Evolutionary conservation across 2,797 vertebrate genomes (phyloP), one percentile per base, ranked within the genome.

Genomic region (Girardinus metallicus): DNA sequence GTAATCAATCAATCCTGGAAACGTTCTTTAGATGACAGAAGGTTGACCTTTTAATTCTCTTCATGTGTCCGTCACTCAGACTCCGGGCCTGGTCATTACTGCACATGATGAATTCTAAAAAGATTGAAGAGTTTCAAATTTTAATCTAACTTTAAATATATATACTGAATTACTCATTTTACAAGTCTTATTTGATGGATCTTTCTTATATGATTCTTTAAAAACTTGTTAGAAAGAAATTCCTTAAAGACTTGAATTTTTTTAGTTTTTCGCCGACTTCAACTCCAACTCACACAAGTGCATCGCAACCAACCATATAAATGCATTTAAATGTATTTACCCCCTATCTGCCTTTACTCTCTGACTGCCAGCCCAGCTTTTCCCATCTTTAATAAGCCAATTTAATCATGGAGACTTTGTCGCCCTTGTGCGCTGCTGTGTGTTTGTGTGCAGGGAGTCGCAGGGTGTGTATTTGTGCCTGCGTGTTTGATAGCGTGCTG

Each of bases 381-480:
- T 64, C 82, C 85, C 79, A 83, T 89, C 81, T 89, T 88, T 90
- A 92, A 94, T 92, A 93, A 92, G 86, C 90, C 91, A 90, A 93
- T 94, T 93, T 93, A 91, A 93, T 93, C 91, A 90, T 47, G 84
- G 82, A 87, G 78, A 87, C 90, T 88, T 88, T 88, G 87, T 84
- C 86, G 88, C 88, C 89, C 87, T 87, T 80, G 82, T 88, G 89
- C 74, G 55, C 81, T 74, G 78, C 5, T 72, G 18, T 81, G 29
- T 81, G 51, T 82, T 39, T 79, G 12, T 72, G 71, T 85, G 46
- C 74, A 76, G 44, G 71, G 74, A 76, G 83, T 85, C 57, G 47
- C 73, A 71, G 62, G 47, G 64, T 77, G 46, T 77, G 9, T 75
- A 44, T 73, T 70, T 77, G 39, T 77, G 9, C 76, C 51, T 72